A percentile compares a stretch with the other conserved stretches of the same genome.
Conservation (phyloP, 2,888 invertebrate genomes). For the Uropetala carovei region DNA sequence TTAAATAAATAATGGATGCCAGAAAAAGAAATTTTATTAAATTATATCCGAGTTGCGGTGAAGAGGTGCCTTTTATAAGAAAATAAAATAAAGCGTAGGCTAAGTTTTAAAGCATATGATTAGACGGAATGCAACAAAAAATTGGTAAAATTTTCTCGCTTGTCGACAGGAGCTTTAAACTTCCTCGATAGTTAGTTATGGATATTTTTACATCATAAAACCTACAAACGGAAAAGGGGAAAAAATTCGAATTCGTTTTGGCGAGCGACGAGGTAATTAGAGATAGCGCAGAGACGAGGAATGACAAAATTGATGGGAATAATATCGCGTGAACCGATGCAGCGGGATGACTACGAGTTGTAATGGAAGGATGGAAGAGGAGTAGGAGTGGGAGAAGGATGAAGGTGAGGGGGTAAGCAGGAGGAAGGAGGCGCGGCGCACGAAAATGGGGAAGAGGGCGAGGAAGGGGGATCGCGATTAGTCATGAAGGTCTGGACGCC, state of each 20-base stretch:
- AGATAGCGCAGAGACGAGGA: background rate
- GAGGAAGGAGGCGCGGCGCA: background rate
- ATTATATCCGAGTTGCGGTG: too few species aligned
- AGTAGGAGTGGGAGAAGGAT: background rate
- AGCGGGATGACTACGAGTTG: background rate
- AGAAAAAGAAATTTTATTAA: too few species aligned
- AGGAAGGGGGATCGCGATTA: conserved; percentile 38
- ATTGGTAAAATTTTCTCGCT: too few species aligned
- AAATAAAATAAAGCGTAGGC: too few species aligned
- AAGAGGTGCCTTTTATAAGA: too few species aligned
- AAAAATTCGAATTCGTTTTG: background rate
- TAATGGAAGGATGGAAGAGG: background rate
- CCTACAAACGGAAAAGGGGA: background rate
- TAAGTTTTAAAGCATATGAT: too few species aligned
- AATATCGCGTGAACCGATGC: background rate
- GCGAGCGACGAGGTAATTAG: background rate
- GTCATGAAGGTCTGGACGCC: conserved; percentile 48
- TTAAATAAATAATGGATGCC: too few species aligned
- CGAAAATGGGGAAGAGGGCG: background rate
- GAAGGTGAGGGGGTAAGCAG: background rate
- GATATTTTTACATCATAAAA: too few species aligned
- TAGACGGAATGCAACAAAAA: too few species aligned
- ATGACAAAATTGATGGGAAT: background rate
- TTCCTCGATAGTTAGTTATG: too few species aligned
- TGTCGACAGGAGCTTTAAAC: too few species aligned